Evolutionary conservation across 2,888 invertebrate genomes (phyloP).

Genomic region (Troilus luridus): DNA sequence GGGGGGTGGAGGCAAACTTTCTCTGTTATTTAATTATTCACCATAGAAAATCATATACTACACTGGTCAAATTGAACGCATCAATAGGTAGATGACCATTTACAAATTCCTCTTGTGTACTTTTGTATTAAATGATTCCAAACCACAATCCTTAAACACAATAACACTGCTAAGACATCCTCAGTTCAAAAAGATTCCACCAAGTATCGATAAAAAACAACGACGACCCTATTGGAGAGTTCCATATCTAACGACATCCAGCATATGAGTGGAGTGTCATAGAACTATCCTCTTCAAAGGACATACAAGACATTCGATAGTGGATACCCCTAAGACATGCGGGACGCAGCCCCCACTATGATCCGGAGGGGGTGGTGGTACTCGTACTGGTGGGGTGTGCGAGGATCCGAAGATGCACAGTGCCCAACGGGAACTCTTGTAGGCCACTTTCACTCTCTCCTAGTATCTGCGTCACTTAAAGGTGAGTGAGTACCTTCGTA

Average conservation of each 20-base stretch:
- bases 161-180: neutral
- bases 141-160: neutral
- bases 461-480: constrained; percentile 3
- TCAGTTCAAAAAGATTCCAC: neutral
- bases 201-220: neutral
- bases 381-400: neutral
- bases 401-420: constrained; percentile 45
- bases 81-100: no score
- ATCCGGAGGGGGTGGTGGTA: constrained; percentile 12
- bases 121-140: neutral
- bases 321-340: neutral
- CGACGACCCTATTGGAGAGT: neutral
- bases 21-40: no score
- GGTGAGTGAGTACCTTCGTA: constrained; percentile 31
- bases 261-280: no score
- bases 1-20: no score
- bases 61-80: no score
- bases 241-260: neutral
- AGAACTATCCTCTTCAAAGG: neutral
- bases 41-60: no score
- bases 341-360: neutral
- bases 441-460: constrained; percentile 24
- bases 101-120: no score
- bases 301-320: neutral
- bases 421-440: constrained; percentile 35